Evolutionary conservation across 2,888 invertebrate genomes (phyloP).

Genomic region (Chorisops tibialis): DNA sequence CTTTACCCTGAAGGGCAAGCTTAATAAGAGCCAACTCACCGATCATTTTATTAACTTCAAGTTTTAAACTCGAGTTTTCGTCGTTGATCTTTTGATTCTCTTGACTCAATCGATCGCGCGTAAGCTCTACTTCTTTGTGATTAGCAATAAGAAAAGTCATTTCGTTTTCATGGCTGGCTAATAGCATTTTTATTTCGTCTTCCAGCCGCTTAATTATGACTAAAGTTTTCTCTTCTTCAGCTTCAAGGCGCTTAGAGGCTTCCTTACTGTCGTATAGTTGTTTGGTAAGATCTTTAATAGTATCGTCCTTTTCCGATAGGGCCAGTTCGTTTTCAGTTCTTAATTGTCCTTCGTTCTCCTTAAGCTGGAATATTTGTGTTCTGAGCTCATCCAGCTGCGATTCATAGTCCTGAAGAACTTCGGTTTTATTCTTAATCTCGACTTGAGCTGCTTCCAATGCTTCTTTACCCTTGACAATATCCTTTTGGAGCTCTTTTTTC

Average conservation of each 20-base stretch:
- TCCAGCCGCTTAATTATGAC: constrained; percentile 34
- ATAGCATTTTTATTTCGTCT: constrained; percentile 32
- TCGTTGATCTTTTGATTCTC: constrained; percentile 26
- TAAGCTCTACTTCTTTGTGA: constrained; percentile 29
- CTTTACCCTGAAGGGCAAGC: constrained; percentile 37
- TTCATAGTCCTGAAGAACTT: constrained; percentile 53
- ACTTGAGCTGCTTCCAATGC: constrained; percentile 46
- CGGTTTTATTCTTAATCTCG: constrained; percentile 57
- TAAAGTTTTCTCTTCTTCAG: constrained; percentile 39
- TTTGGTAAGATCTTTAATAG: constrained; percentile 41
- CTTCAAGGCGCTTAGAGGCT: constrained; percentile 41
- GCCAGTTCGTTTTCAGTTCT: constrained; percentile 41
- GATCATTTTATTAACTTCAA: constrained; percentile 37
- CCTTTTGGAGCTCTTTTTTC: constrained; percentile 47
- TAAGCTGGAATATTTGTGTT: constrained; percentile 50
- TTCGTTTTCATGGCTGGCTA: constrained; percentile 34
- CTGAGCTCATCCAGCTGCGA: constrained; percentile 56
- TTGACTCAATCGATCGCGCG: constrained; percentile 26
- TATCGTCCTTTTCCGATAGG: constrained; percentile 42
- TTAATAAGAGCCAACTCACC: constrained; percentile 40
- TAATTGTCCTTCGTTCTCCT: constrained; percentile 44
- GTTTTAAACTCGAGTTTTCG: constrained; percentile 34
- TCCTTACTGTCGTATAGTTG: constrained; percentile 43
- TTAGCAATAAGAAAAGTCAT: constrained; percentile 29
- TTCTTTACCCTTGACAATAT: constrained; percentile 54